phyloP scores from a whole-genome alignment of 92 coral and sea anemone genomes.

The Plumapathes pennacea region DNA sequence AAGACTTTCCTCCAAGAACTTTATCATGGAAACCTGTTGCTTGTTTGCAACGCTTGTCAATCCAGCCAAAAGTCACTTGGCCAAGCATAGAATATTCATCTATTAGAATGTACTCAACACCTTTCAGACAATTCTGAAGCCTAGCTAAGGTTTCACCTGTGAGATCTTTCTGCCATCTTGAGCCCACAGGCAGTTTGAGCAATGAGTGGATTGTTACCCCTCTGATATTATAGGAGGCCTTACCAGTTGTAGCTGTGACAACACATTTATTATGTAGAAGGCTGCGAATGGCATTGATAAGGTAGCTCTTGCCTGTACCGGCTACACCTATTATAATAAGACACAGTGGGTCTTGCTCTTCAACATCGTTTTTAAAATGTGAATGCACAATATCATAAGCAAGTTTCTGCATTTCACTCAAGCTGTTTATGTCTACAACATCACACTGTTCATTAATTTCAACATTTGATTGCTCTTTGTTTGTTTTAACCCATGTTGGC shows the following conservation, averaged over 20 bases:
- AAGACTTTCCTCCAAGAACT: constrained; percentile 26
- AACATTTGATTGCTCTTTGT: constrained; percentile 11
- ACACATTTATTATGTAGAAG: constrained; percentile 35
- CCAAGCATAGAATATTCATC: constrained; percentile 76
- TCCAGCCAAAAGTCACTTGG: constrained; percentile 55
- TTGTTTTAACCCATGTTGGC: constrained; percentile 40
- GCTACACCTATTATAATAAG: constrained; percentile 50
- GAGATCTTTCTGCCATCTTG: constrained; percentile 36
- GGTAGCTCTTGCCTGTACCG: constrained; percentile 49
- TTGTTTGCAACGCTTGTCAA: constrained; percentile 43
- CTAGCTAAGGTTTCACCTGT: constrained; percentile 41
- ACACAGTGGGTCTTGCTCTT: constrained; percentile 27
- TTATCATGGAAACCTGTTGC: constrained; percentile 35
- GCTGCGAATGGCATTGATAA: constrained; percentile 45
- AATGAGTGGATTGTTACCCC: constrained; percentile 61
- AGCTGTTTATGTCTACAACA: constrained; percentile 27
- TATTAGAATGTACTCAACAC: constrained; percentile 47
- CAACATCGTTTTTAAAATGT: constrained; percentile 23
- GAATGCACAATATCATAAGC: constrained; percentile 58
- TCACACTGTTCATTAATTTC: background rate
- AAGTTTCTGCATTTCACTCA: constrained; percentile 62
- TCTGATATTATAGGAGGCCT: constrained; percentile 40
- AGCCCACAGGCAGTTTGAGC: constrained; percentile 44
- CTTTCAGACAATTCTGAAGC: constrained; percentile 29
- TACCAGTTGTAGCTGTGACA: constrained; percentile 61